phyloP scores from a whole-genome alignment of 53 echinoderm and acorn worm genomes.

The Paracentrotus lividus region DNA sequence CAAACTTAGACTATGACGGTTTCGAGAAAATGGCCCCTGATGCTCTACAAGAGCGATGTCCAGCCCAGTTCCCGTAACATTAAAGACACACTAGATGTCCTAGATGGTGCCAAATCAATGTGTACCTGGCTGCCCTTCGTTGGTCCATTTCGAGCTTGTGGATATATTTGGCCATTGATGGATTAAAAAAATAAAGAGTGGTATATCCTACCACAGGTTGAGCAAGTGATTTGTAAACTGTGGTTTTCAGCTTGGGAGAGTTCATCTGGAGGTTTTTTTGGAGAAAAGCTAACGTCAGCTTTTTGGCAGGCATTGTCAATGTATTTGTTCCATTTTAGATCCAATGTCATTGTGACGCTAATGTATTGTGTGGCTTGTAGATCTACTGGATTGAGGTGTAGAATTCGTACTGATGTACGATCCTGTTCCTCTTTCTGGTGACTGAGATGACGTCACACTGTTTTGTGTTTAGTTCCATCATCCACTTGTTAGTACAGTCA shows the following conservation, averaged over 20 bases:
- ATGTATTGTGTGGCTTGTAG: too few relatives aligned
- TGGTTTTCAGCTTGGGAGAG: slow-evolving; percentile 21
- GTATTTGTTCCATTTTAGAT: slow-evolving; percentile 32
- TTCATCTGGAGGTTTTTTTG: slow-evolving; percentile 21
- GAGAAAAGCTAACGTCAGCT: slow-evolving; percentile 50
- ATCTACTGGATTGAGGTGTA: slow-evolving; percentile 7
- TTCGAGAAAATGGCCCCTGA: too few relatives aligned
- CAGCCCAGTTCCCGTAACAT: slow-evolving; percentile 49
- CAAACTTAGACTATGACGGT: too few relatives aligned
- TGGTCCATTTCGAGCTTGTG: slow-evolving; percentile 35
- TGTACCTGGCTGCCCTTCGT: slow-evolving; percentile 30
- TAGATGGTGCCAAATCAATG: neutral
- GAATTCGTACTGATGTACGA: slow-evolving; percentile 49
- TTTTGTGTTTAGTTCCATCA: slow-evolving; percentile 57
- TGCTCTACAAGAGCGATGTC: slow-evolving; percentile 32
- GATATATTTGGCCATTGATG: slow-evolving; percentile 42
- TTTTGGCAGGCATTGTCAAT: neutral
- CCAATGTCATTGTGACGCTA: slow-evolving; percentile 41
- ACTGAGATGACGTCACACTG: slow-evolving; percentile 61
- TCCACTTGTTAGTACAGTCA: slow-evolving; percentile 44
- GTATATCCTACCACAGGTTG: slow-evolving; percentile 52
- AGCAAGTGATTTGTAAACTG: slow-evolving; percentile 58
- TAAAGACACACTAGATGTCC: slow-evolving; percentile 43
- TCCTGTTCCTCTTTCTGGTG: slow-evolving; percentile 47
- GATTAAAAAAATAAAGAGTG: too few relatives aligned